phyloP scores from a whole-genome alignment of 2,113 vertebrate genomes.

The Neofelis nebulosa region DNA sequence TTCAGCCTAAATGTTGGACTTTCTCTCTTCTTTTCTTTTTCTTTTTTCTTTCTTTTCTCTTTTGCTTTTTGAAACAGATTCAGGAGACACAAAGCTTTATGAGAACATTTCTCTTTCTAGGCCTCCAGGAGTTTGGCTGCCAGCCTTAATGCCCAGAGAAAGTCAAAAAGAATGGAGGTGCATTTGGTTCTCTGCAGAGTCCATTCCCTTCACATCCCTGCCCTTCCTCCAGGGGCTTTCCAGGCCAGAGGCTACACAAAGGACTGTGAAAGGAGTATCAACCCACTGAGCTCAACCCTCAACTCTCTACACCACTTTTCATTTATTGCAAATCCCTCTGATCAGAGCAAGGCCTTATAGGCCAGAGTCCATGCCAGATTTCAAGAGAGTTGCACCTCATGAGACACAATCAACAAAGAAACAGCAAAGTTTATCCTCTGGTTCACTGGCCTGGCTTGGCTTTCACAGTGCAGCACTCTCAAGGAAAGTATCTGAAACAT shows the following conservation, averaged over 20 bases:
- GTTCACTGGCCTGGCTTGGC: neutral
- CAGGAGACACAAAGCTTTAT: neutral
- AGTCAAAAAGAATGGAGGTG: neutral
- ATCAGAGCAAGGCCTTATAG: neutral
- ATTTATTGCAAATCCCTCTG: neutral
- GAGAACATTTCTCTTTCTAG: neutral
- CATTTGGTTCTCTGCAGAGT: neutral
- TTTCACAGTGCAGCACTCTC: neutral
- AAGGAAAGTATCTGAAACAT: neutral
- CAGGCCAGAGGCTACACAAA: neutral
- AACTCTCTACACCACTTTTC: neutral
- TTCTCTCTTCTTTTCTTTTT: neutral
- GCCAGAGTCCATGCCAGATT: neutral
- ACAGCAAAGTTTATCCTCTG: neutral
- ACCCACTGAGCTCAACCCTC: neutral
- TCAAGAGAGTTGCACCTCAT: neutral
- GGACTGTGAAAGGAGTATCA: neutral
- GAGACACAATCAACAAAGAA: neutral
- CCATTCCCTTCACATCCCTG: neutral
- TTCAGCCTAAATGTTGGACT: neutral
- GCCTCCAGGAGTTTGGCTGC: slow-evolving; percentile 46
- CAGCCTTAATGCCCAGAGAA: neutral
- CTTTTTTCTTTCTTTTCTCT: neutral
- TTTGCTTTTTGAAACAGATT: neutral
- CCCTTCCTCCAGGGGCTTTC: neutral